Base-by-base conservation (phyloP, 2,888 invertebrate genomes). In the Ophraella communa region DNA sequence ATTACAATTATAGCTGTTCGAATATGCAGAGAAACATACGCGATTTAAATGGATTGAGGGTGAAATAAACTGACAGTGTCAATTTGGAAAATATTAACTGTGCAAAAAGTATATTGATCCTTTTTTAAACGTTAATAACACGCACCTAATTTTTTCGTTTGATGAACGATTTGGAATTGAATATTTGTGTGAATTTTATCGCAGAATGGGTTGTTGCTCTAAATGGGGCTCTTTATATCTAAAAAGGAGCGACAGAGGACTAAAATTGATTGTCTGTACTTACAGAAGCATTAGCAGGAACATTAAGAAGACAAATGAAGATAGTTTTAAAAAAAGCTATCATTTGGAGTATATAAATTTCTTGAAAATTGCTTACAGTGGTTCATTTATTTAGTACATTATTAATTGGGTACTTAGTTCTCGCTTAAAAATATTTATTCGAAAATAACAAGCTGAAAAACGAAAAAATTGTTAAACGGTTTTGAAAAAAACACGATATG, bases 101-200 rank as follows among this genome's bases (percentile, higher is more conserved):
- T 23, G 23, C 47, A 3, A 23, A 47, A 47, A 23, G 23, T 47
- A 23, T 47, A 21, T 47, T 45, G 45, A 45, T 56, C 45, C 30
- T 56, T 44, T 56, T 23, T 42, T 21, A 27, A 14, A 44, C 18
- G 27, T 56, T 56, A 45, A 56, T 56, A 45, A 45, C 56, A 45
- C 45, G 30, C 27, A 56, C n/a, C n/a, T n/a, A n/a, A n/a, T n/a
- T n/a, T n/a, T n/a, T n/a, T n/a, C n/a, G n/a, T n/a, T n/a, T n/a
- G n/a, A n/a, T n/a, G n/a, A n/a, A n/a, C n/a, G n/a, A n/a, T n/a
- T n/a, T n/a, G 24, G 24, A 1, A 24, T 24, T 24, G 1, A 24
- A 8, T 24, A 8, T 24, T 24, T 24, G 24, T 24, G 4, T 24
- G 24, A 24, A 24, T 8, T 24, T 24, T 7, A 24, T 24, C 8